phyloP scores from a whole-genome alignment of 2,113 vertebrate species.

The Platysteira castanea region DNA sequence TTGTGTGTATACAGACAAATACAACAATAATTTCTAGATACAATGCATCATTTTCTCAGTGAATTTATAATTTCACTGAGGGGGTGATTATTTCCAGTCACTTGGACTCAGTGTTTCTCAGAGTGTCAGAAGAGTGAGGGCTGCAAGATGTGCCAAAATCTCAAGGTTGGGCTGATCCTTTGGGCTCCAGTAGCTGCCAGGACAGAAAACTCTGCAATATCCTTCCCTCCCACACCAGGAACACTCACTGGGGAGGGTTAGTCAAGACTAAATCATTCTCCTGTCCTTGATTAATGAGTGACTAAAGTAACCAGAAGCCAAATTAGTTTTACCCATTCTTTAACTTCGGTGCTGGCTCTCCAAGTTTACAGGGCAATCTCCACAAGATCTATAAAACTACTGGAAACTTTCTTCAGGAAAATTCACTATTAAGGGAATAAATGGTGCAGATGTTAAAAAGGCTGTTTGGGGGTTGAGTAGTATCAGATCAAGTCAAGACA shows the following conservation, averaged over 20 bases:
- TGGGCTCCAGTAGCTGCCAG: not conserved
- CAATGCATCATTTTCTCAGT: not conserved
- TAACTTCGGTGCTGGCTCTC: not conserved
- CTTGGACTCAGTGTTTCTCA: not conserved
- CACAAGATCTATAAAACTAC: not conserved
- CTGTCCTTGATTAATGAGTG: not conserved
- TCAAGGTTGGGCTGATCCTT: not conserved
- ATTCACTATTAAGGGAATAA: not conserved
- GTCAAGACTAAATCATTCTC: not conserved
- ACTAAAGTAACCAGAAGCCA: not conserved
- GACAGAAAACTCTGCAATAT: accelerated
- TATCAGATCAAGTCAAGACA: not conserved
- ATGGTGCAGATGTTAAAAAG: not conserved
- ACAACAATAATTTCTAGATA: not conserved
- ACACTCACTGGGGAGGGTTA: not conserved
- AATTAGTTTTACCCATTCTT: not conserved
- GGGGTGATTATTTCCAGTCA: not conserved
- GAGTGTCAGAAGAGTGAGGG: not conserved
- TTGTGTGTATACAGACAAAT: not conserved
- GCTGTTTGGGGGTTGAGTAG: not conserved
- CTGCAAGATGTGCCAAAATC: not conserved
- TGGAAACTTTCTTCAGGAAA: not conserved
- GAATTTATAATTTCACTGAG: not conserved
- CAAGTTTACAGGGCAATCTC: not conserved
- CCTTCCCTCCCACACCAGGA: not conserved